Conservation (phyloP, 2,888 invertebrate genomes). For the Apodemia zela region DNA sequence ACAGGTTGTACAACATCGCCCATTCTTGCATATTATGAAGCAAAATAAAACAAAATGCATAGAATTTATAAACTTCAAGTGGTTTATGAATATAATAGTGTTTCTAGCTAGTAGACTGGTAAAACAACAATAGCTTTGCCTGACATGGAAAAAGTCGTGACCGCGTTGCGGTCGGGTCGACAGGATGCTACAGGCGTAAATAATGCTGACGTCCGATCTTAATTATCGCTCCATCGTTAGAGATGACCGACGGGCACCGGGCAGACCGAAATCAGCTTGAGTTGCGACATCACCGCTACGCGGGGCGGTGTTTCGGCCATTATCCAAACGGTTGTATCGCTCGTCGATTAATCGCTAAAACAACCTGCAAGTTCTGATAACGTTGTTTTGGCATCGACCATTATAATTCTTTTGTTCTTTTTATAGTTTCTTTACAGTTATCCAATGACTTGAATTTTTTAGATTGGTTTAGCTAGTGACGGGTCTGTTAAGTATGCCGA, state of each 20-base stretch:
- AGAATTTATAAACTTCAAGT: constrained; percentile 11
- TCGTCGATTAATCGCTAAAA: constrained; percentile 67
- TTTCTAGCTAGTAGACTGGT: constrained; percentile 33
- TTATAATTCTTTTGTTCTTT: constrained; percentile 73
- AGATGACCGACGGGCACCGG: constrained; percentile 67
- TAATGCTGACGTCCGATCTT: constrained; percentile 75
- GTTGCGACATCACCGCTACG: constrained; percentile 54
- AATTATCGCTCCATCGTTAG: constrained; percentile 78
- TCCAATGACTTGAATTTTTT: constrained; percentile 62
- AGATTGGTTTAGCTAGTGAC: constrained; percentile 3
- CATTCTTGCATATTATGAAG: background rate
- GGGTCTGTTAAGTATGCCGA: too few relatives aligned
- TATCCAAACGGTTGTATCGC: constrained; percentile 62
- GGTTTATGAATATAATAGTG: constrained; percentile 8
- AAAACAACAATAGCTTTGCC: constrained; percentile 65
- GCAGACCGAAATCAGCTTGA: constrained; percentile 64
- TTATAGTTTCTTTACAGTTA: constrained; percentile 61
- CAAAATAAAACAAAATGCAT: background rate
- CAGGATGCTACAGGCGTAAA: constrained; percentile 75
- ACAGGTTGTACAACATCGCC: background rate
- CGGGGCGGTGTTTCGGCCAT: constrained; percentile 38
- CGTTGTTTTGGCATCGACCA: constrained; percentile 64
- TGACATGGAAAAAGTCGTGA: constrained; percentile 75
- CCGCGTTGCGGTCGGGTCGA: constrained; percentile 62
- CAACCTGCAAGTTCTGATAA: constrained; percentile 58